Conservation (phyloP, 1,140 invertebrate genomes). For the Megalopta genalis region DNA sequence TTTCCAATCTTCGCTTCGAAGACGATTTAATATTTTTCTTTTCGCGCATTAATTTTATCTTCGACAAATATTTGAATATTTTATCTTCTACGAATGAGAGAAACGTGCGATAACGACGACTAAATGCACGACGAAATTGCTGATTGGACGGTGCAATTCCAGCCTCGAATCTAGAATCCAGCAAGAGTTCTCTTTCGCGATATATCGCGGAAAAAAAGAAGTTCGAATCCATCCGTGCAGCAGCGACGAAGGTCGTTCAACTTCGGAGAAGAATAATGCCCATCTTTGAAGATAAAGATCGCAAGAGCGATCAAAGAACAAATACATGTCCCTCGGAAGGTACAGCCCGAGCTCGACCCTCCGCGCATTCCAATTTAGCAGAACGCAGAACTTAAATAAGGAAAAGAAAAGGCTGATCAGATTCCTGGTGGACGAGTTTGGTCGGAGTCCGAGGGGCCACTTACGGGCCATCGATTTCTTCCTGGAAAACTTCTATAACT, state of each 20-base stretch:
- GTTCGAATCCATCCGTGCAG: neutral
- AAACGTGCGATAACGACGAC: too few relatives aligned
- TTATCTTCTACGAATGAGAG: too few relatives aligned
- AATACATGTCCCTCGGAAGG: neutral
- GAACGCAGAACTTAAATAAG: neutral
- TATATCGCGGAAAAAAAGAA: neutral
- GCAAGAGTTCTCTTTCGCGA: neutral
- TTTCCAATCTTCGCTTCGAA: too few relatives aligned
- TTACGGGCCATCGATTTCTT: constrained; percentile 36
- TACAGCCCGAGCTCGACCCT: neutral
- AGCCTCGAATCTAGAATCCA: too few relatives aligned
- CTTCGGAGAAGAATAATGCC: neutral
- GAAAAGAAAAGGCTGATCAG: neutral
- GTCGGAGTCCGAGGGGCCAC: constrained; percentile 14
- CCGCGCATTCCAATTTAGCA: neutral
- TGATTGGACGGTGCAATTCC: too few relatives aligned
- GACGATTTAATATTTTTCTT: too few relatives aligned
- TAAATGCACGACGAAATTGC: too few relatives aligned
- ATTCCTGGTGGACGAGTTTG: neutral
- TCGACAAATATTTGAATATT: too few relatives aligned
- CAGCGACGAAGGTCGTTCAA: neutral
- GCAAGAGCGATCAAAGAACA: neutral
- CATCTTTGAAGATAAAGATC: constrained; percentile 6
- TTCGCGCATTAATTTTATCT: too few relatives aligned
- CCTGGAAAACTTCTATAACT: constrained; percentile 19